Evolutionary conservation across 1,140 invertebrate genomes (phyloP), one percentile per base, ranked within the genome.

Genomic region (Anastatus disparis): DNA sequence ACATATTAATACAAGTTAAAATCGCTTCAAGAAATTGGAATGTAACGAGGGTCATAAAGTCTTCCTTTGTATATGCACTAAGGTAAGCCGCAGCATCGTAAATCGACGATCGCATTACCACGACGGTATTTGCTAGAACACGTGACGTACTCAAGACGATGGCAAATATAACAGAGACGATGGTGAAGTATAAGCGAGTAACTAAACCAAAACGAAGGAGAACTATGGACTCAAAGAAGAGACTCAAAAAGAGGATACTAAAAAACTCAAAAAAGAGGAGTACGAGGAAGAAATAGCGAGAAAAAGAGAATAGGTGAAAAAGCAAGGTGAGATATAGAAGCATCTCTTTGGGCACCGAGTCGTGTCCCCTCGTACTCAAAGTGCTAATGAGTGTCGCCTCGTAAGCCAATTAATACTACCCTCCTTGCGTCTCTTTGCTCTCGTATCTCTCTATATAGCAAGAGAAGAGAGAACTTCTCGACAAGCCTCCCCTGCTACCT

Each of bases 361-460:
- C 27, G 8, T 48, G 10, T 50, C 59, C 40, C 35, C 42, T 58
- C 62, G 24, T 38, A 61, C 59, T 56, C 59, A 84, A 84, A 84
- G 83, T 86, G 83, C 83, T 86, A 85, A 85, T 86, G 83, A 85
- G 82, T 83, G 84, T 85, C 84, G 81, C 82, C 82, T 82, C 82
- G 82, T 85, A 86, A 86, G 84, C 85, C 84, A 86, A 86, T 86
- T 86, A 85, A 86, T 85, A 81, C 82, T 81, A 75, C 76, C 58
- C 35, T 27, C 58, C 31, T 40, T n/a, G n/a, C 27, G 29, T 8
- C 53, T 26, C 29, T 12, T 38, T 12, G 6, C 35, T 38, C 35
- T 38, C 35, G 35, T 12, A 38, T 38, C 35, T 12, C 35, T 6
- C 35, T 6, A 38, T 38, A 38, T 6, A 38, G 35, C 35, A 12